phyloP scores from a whole-genome alignment of 2,888 invertebrate species.

The Meteorus colon region DNA sequence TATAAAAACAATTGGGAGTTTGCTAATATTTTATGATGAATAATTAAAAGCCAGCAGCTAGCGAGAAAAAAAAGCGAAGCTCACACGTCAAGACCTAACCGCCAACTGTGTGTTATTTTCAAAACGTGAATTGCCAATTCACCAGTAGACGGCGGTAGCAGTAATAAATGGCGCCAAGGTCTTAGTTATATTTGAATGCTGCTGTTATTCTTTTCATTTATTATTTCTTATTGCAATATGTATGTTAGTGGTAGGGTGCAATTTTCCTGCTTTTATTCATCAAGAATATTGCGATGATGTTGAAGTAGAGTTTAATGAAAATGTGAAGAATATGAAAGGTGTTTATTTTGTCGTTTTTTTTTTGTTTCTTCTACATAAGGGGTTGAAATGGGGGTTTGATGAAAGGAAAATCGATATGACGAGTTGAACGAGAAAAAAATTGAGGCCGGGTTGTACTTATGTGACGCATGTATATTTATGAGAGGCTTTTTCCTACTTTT shows the following conservation, averaged over 20 bases:
- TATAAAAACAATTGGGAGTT: not conserved
- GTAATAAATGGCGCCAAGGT: not conserved
- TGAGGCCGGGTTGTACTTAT: not conserved
- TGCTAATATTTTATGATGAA: not conserved
- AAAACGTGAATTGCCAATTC: conserved; percentile 6
- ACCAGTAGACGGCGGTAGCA: not conserved
- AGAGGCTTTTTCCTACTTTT: not conserved
- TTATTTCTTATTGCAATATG: not conserved
- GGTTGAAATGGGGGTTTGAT: not conserved
- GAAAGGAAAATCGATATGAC: not conserved
- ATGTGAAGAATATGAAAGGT: too few relatives aligned
- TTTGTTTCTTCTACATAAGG: not conserved
- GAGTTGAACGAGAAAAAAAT: not conserved
- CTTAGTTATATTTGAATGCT: not conserved
- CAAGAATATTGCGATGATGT: conserved; percentile 1
- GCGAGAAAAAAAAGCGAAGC: not conserved
- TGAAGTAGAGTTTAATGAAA: not conserved
- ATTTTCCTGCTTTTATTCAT: not conserved
- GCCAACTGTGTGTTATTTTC: not conserved
- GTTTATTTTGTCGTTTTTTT: not conserved
- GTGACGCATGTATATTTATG: not conserved
- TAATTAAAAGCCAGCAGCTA: not conserved
- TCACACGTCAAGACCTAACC: conserved; percentile 1
- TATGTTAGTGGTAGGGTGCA: not conserved
- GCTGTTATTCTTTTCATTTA: not conserved